A percentile compares a stretch with the other conserved stretches of the same genome.
Conservation (phyloP, 2,797 vertebrate genomes). For the Muscicapa comitata region DNA sequence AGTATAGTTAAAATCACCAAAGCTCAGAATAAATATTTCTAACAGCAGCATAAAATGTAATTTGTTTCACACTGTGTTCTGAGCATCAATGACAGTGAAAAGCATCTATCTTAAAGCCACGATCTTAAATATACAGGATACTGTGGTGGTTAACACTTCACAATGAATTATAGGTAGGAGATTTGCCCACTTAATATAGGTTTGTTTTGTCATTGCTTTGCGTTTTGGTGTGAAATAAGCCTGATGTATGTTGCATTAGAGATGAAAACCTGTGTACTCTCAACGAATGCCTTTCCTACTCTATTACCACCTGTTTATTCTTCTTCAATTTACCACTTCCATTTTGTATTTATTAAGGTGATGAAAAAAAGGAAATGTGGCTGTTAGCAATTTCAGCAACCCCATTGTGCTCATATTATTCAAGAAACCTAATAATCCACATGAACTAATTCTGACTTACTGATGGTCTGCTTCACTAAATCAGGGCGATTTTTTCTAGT, state of each 20-base stretch:
- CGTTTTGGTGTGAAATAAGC: not conserved
- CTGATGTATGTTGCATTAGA: not conserved
- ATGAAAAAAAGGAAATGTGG: constrained; percentile 25
- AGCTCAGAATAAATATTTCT: not conserved
- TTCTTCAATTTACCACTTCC: constrained; percentile 37
- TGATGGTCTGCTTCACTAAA: constrained; percentile 78
- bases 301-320: constrained; percentile 31
- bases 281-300: not conserved
- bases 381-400: constrained; percentile 58
- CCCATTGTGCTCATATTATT: constrained; percentile 63
- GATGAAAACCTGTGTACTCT: not conserved
- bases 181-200: not conserved
- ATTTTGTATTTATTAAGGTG: constrained; percentile 59
- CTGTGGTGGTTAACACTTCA: not conserved
- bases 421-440: constrained; percentile 74
- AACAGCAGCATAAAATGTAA: not conserved
- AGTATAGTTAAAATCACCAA: not conserved
- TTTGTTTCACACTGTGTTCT: not conserved
- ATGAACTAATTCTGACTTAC: constrained; percentile 71
- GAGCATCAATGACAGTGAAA: not conserved
- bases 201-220: constrained; percentile 20
- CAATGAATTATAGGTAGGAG: not conserved
- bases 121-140: not conserved
- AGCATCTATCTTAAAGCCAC: not conserved
- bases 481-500: constrained; percentile 77